phyloP scores from a whole-genome alignment of 2,888 invertebrate genomes.

The Eupithecia exiguata region DNA sequence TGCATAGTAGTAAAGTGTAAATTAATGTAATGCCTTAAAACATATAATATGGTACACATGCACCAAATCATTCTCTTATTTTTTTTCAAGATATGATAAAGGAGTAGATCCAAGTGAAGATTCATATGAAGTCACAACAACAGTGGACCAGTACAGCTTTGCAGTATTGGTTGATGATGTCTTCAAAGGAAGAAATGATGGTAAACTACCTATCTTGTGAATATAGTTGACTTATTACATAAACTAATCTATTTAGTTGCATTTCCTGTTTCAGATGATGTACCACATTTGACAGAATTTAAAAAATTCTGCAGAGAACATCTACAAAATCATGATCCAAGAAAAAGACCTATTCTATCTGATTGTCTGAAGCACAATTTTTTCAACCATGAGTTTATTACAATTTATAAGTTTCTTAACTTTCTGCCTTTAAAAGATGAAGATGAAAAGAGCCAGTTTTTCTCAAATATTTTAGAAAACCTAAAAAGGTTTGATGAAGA shows the following conservation, averaged over 20 bases:
- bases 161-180: constrained; percentile 90
- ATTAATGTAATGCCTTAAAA: background rate
- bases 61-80: background rate
- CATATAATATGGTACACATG: background rate
- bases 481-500: constrained; percentile 90
- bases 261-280: constrained; percentile 81
- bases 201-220: constrained; percentile 56
- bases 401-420: constrained; percentile 91
- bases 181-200: constrained; percentile 84
- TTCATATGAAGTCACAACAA: constrained; percentile 79
- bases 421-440: constrained; percentile 92
- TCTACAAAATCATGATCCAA: constrained; percentile 86
- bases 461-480: constrained; percentile 87
- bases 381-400: constrained; percentile 93
- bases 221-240: background rate
- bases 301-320: constrained; percentile 87
- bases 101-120: constrained; percentile 89
- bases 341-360: constrained; percentile 86
- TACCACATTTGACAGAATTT: constrained; percentile 88
- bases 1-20: background rate
- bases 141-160: constrained; percentile 91
- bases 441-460: constrained; percentile 90
- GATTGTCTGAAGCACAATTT: constrained; percentile 88
- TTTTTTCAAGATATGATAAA: constrained; percentile 85
- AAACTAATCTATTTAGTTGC: background rate